These are phyloP conservation scores for Halyomorpha halys DNA, from an alignment of 1,140 invertebrate species.

Conservation along the genomic window DNA sequence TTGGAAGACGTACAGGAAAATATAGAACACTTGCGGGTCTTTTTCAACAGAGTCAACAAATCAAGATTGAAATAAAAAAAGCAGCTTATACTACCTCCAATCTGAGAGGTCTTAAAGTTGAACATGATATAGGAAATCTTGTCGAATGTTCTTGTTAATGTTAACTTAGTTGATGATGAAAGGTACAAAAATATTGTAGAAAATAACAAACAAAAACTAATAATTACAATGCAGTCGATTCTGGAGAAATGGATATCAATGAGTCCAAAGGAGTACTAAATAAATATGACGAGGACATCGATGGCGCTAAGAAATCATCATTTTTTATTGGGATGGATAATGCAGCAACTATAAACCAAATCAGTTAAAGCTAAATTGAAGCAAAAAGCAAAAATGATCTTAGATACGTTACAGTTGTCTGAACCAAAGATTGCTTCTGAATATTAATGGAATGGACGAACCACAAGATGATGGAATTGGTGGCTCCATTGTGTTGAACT, in stretches of 20 bases:
- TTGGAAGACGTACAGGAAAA: no score
- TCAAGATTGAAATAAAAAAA: conserved; percentile 47
- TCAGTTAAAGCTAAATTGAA: conserved; percentile 35
- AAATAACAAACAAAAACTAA: conserved; percentile 68
- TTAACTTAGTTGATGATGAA: conserved; percentile 92
- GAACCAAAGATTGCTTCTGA: conserved; percentile 69
- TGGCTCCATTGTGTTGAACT: conserved; percentile 73
- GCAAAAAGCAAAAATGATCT: conserved; percentile 49
- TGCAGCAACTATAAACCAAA: conserved; percentile 33
- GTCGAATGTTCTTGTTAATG: conserved; percentile 83
- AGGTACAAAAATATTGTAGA: conserved; percentile 72
- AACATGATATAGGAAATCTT: conserved; percentile 71
- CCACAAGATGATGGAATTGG: conserved; percentile 35
- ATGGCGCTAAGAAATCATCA: conserved; percentile 60
- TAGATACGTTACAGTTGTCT: conserved; percentile 59
- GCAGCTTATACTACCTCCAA: conserved; percentile 55
- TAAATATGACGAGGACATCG: conserved; percentile 95
- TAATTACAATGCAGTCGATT: conserved; percentile 75
- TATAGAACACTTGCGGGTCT: no score
- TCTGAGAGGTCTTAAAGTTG: conserved; percentile 75
- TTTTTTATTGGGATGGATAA: conserved; percentile 64
- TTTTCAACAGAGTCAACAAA: no score
- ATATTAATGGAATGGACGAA: conserved; percentile 39
- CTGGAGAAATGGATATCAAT: conserved; percentile 76
- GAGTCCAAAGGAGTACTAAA: conserved; percentile 62